Evolutionary conservation across 92 coral and sea anemone species (phyloP).

Genomic region (Blastomussa wellsi): DNA sequence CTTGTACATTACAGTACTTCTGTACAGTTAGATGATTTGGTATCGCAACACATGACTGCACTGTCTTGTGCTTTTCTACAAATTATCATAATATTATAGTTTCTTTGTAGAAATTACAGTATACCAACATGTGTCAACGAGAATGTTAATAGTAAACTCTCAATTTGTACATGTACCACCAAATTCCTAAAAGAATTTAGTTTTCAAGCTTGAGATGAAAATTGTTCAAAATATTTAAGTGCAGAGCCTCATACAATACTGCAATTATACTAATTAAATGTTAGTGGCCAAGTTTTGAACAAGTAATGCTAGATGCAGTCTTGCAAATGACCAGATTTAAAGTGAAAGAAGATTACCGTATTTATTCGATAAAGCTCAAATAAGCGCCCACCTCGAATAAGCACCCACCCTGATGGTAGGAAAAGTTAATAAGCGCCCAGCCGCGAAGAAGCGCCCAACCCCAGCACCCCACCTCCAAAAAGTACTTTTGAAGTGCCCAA

Average conservation of each 20-base stretch:
- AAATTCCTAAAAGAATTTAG: neutral
- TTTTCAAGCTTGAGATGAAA: neutral
- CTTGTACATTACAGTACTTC: neutral
- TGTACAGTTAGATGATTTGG: neutral
- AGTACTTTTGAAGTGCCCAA: no score
- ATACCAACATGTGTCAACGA: neutral
- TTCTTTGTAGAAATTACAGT: neutral
- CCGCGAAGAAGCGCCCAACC: no score
- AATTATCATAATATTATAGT: no score
- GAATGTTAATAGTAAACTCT: neutral
- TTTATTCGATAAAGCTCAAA: neutral
- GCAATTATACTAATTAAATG: no score
- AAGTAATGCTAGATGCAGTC: neutral
- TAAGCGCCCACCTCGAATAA: neutral
- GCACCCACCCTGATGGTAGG: neutral
- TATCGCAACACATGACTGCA: neutral
- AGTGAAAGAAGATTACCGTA: neutral
- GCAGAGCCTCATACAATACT: neutral
- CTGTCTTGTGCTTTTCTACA: neutral
- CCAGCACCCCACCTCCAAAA: no score
- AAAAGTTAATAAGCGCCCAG: no score
- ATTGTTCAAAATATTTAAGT: neutral
- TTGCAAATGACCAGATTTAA: neutral
- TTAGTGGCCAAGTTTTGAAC: neutral
- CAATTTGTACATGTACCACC: neutral